phyloP scores from a whole-genome alignment of 1,140 invertebrate genomes.

The Melanaphis sacchari region DNA sequence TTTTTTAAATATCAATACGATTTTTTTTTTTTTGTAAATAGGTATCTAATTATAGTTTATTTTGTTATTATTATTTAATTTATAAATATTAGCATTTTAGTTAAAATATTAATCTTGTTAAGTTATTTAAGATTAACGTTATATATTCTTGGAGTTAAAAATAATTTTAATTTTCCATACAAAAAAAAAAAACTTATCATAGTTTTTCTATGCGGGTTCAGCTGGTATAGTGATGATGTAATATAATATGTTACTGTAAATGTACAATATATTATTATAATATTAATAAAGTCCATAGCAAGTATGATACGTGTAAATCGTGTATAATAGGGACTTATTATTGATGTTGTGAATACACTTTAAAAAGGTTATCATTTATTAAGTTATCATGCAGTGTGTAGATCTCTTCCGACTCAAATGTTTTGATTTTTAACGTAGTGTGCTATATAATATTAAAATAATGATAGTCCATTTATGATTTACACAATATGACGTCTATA shows the following conservation, averaged over 20 bases:
- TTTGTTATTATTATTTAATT: not conserved
- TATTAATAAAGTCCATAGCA: not conserved
- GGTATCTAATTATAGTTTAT: not conserved
- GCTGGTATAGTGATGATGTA: not conserved
- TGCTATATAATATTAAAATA: slow-evolving; percentile 24
- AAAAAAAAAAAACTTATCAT: slow-evolving; percentile 15
- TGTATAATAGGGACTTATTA: not conserved
- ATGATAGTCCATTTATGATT: not conserved
- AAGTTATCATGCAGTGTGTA: not conserved
- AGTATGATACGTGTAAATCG: not conserved
- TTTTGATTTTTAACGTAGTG: not conserved
- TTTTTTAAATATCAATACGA: not conserved
- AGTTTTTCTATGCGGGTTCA: not conserved
- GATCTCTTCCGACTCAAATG: not conserved
- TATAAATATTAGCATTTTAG: not conserved
- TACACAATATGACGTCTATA: not conserved
- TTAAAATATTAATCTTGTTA: not conserved
- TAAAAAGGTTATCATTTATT: slow-evolving; percentile 24
- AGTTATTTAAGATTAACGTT: not conserved
- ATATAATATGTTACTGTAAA: not conserved
- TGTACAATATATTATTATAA: not conserved
- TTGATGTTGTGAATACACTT: not conserved
- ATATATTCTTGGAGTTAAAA: not conserved
- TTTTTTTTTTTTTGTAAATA: too few relatives aligned
- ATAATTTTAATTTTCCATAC: not conserved